Percentiles rank a stretch among this genome's conserved stretches.
Evolutionary conservation across 1,140 invertebrate species (phyloP).

Genomic region (Cotesia chilonis): DNA sequence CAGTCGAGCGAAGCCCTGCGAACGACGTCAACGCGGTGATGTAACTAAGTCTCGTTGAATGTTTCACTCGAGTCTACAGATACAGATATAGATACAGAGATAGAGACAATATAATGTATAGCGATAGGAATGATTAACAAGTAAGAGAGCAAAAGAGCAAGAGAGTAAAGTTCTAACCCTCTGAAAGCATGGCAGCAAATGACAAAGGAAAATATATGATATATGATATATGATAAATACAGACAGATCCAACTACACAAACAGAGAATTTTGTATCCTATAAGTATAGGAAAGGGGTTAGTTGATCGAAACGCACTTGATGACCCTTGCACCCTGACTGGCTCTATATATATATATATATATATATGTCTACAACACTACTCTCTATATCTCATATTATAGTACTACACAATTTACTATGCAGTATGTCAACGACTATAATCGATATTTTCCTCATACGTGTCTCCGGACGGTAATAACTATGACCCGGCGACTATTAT

Average conservation of each 20-base stretch:
- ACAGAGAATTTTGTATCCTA: too few species aligned
- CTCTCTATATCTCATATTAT: constrained; percentile 1
- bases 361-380: background rate
- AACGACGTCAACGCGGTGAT: constrained; percentile 30
- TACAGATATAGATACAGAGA: background rate
- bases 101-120: background rate
- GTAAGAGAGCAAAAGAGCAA: background rate
- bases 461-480: constrained; percentile 37
- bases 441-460: constrained; percentile 39
- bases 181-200: too few species aligned
- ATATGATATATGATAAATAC: too few species aligned
- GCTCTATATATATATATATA: too few species aligned
- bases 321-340: constrained; percentile 4
- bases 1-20: constrained; percentile 29
- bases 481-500: constrained; percentile 32
- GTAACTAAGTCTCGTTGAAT: constrained; percentile 36
- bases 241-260: too few species aligned
- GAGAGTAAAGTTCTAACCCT: background rate
- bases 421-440: constrained; percentile 9
- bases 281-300: background rate
- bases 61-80: constrained; percentile 7
- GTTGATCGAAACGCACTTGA: constrained; percentile 1
- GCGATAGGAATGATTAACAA: background rate
- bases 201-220: too few species aligned
- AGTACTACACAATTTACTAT: background rate